phyloP scores from a whole-genome alignment of 2,888 invertebrate genomes.

The Schizotus pectinicornis region DNA sequence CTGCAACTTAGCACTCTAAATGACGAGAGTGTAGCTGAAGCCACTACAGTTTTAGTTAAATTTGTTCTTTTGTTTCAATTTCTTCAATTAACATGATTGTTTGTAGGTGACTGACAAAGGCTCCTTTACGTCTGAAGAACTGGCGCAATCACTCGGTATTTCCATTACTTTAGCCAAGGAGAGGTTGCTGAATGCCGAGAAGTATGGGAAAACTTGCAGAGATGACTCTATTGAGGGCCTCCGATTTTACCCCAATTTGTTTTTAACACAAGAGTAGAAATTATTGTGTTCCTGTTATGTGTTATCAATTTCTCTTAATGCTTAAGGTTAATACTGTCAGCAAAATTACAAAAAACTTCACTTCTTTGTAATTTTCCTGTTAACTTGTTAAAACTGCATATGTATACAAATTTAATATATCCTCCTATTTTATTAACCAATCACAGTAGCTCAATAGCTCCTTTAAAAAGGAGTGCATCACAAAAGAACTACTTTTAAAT shows the following conservation, averaged over 20 bases:
- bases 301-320: no score
- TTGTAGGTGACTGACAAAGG: constrained; percentile 70
- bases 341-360: not conserved
- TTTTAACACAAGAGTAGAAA: constrained; percentile 64
- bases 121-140: constrained; percentile 83
- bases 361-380: no score
- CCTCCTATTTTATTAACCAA: not conserved
- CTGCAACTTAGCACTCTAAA: constrained; percentile 81
- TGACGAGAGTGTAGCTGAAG: constrained; percentile 72
- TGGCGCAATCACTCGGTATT: constrained; percentile 82
- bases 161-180: constrained; percentile 91
- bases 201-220: constrained; percentile 84
- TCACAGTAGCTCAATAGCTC: no score
- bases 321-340: not conserved
- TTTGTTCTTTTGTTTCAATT: constrained; percentile 12
- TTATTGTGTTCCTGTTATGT: not conserved
- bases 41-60: constrained; percentile 68
- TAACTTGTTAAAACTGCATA: no score
- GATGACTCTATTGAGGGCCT: constrained; percentile 97
- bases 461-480: no score
- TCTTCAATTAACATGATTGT: constrained; percentile 26
- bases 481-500: no score
- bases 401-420: no score
- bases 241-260: constrained; percentile 90
- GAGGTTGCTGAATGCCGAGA: constrained; percentile 85